phyloP scores from a whole-genome alignment of 2,113 vertebrate genomes.

The Panthera leo region DNA sequence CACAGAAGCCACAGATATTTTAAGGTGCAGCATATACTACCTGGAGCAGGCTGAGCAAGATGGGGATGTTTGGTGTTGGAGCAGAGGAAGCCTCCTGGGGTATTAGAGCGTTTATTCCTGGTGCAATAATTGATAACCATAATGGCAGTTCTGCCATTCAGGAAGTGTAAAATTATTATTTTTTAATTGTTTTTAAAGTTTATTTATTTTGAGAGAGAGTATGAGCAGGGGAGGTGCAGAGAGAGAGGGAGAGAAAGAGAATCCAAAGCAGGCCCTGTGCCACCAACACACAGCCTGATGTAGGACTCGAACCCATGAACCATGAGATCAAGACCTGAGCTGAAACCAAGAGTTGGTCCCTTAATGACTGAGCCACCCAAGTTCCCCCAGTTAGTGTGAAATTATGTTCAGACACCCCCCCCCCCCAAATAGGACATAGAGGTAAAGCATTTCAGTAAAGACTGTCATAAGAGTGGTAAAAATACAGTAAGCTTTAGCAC shows the following conservation, averaged over 20 bases:
- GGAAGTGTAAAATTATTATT: neutral
- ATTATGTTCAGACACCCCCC: neutral
- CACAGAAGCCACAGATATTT: neutral
- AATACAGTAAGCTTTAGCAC: neutral
- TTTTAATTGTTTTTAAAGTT: too few species aligned
- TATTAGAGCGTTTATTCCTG: neutral
- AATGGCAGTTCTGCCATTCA: neutral
- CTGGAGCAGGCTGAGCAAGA: neutral
- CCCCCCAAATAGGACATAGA: neutral
- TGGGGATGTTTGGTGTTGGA: neutral
- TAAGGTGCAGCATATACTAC: neutral
- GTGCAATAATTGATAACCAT: neutral
- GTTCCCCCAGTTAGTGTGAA: neutral
- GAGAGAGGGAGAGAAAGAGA: too few species aligned
- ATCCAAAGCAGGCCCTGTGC: too few species aligned
- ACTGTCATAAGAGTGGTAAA: neutral
- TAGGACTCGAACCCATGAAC: too few species aligned
- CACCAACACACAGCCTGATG: too few species aligned
- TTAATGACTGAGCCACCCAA: too few species aligned
- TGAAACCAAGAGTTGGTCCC: too few species aligned
- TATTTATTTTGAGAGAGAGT: too few species aligned
- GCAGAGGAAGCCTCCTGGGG: rapidly evolving
- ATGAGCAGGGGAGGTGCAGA: too few species aligned
- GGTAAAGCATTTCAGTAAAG: neutral
- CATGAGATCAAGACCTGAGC: too few species aligned